Conservation (phyloP, 2,113 vertebrate species). For the Sturnus vulgaris region DNA sequence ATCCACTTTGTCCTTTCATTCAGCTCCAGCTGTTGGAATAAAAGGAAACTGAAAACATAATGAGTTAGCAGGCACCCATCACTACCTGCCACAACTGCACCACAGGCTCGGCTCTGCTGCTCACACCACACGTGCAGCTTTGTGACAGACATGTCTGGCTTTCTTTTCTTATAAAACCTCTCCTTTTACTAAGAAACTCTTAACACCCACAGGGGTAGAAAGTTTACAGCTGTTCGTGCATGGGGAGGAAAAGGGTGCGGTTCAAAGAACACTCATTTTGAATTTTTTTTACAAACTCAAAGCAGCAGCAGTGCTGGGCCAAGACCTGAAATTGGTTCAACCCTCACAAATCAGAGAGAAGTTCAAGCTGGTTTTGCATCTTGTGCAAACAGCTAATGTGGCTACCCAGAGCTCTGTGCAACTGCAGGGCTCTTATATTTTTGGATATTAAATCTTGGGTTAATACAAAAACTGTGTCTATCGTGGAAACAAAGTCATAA, state of each 20-base stretch:
- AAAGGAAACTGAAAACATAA: not conserved
- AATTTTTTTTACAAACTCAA: not conserved
- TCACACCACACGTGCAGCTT: accelerated
- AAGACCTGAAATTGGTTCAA: not conserved
- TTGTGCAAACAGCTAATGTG: not conserved
- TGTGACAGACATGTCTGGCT: not conserved
- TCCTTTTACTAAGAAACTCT: not conserved
- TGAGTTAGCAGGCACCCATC: accelerated
- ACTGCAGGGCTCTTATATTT: not conserved
- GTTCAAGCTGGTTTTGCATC: not conserved
- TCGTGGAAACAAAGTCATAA: not conserved
- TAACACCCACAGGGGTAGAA: not conserved
- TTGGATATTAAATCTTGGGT: not conserved
- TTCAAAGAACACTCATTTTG: not conserved
- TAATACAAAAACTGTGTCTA: not conserved
- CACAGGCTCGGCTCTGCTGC: accelerated
- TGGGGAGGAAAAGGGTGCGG: not conserved
- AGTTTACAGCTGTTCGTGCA: not conserved
- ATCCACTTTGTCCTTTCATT: not conserved
- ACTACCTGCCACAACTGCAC: accelerated
- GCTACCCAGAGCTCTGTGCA: not conserved
- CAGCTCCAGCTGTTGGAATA: accelerated
- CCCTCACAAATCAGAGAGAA: not conserved
- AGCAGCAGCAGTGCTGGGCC: not conserved
- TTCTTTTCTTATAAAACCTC: not conserved